Percentiles rank a stretch among this genome's conserved stretches.
These are phyloP conservation scores for Drosophila bocqueti DNA, from an alignment of 1,140 invertebrate species.

Conservation along the genomic window DNA sequence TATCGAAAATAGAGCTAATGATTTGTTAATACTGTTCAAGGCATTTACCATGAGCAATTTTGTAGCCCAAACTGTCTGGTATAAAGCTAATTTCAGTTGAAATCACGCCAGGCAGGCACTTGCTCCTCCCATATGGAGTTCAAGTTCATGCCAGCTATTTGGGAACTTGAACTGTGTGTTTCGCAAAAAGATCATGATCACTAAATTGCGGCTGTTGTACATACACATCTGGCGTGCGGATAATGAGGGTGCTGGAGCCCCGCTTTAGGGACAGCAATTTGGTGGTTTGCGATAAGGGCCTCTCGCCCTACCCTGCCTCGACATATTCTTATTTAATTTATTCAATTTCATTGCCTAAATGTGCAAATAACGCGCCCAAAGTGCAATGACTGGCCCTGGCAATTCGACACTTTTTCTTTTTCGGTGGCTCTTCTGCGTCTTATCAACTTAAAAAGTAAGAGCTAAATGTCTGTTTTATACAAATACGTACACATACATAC, in stretches of 20 bases:
- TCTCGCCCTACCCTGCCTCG: neutral
- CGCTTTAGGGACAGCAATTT: slow-evolving; percentile 6
- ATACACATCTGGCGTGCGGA: slow-evolving; percentile 13
- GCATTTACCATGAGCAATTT: neutral
- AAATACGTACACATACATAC: no score
- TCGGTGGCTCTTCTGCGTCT: neutral
- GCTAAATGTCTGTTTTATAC: neutral
- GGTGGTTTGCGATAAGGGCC: slow-evolving; percentile 17
- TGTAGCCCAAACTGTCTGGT: neutral
- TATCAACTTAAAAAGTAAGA: slow-evolving; percentile 23
- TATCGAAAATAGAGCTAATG: neutral
- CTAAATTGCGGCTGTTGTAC: slow-evolving; percentile 3
- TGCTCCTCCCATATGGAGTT: neutral
- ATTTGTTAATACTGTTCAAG: neutral
- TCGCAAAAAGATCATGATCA: slow-evolving; percentile 14
- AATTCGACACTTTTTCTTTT: slow-evolving; percentile 3
- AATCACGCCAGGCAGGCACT: neutral
- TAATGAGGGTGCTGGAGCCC: slow-evolving; percentile 36
- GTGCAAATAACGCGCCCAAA: slow-evolving; percentile 23
- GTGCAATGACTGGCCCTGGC: slow-evolving; percentile 22
- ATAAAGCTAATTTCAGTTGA: neutral
- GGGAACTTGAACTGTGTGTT: slow-evolving; percentile 16
- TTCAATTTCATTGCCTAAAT: slow-evolving; percentile 23
- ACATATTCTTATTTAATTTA: slow-evolving; percentile 20
- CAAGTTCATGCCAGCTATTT: slow-evolving; percentile 4